Evolutionary conservation across 2,797 vertebrate genomes (phyloP).

Genomic region (Thaleichthys pacificus): DNA sequence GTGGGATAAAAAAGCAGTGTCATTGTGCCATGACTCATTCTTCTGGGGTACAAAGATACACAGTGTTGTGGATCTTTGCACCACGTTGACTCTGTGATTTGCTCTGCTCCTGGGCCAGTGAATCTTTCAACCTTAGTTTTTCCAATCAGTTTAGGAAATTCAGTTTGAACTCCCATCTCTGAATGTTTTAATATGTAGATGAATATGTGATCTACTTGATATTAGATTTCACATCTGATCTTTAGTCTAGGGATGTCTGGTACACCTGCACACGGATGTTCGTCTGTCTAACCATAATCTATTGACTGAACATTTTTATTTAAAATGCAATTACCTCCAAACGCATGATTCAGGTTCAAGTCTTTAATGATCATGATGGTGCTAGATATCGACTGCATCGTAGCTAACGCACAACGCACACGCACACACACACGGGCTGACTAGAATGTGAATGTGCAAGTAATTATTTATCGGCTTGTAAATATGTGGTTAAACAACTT

Average conservation of each 20-base stretch:
- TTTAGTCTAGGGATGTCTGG: constrained; percentile 23
- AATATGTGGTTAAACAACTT: constrained; percentile 17
- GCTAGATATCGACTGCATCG: too few relatives aligned
- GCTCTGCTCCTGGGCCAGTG: too few relatives aligned
- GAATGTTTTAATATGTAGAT: too few relatives aligned
- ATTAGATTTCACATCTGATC: constrained; percentile 20
- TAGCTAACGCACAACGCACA: too few relatives aligned
- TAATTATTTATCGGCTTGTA: constrained; percentile 24
- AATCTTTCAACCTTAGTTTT: too few relatives aligned
- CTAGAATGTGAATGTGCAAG: too few relatives aligned
- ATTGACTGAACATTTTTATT: constrained; percentile 65
- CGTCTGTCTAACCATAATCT: constrained; percentile 41
- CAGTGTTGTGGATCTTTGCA: constrained; percentile 18
- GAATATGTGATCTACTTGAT: too few relatives aligned
- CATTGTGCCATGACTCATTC: background rate
- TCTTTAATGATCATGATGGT: too few relatives aligned
- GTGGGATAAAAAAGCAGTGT: background rate
- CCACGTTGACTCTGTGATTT: constrained; percentile 18
- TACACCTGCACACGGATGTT: constrained; percentile 48
- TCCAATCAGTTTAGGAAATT: too few relatives aligned
- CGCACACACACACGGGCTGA: too few relatives aligned
- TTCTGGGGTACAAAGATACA: background rate
- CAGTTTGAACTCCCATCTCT: too few relatives aligned
- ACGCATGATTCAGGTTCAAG: constrained; percentile 31
- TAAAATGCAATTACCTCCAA: constrained; percentile 65